phyloP scores from a whole-genome alignment of 2,888 invertebrate genomes.

The Brenthis daphne region DNA sequence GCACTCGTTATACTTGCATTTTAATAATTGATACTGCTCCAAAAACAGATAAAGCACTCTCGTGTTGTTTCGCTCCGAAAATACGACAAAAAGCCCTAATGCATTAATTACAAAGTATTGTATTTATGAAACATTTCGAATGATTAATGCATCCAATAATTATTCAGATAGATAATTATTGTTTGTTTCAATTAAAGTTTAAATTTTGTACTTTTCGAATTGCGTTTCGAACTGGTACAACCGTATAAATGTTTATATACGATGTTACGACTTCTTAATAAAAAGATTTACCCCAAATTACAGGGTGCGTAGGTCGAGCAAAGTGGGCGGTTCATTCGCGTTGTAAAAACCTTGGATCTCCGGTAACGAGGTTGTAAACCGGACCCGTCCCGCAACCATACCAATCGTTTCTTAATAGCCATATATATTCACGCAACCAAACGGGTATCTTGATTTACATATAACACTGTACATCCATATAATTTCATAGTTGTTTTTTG shows the following conservation, averaged over 20 bases:
- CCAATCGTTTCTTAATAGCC: slow-evolving; percentile 51
- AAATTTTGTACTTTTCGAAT: slow-evolving; percentile 11
- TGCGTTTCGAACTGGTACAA: slow-evolving; percentile 5
- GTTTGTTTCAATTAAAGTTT: slow-evolving; percentile 31
- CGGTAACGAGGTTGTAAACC: slow-evolving; percentile 73
- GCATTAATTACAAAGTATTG: slow-evolving; percentile 38
- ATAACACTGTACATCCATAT: slow-evolving; percentile 10
- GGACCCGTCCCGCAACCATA: slow-evolving; percentile 57
- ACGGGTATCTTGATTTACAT: slow-evolving; percentile 29
- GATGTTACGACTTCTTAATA: slow-evolving; percentile 47
- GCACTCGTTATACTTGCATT: slow-evolving; percentile 72
- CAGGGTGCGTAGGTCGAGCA: slow-evolving; percentile 60
- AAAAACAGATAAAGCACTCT: slow-evolving; percentile 68
- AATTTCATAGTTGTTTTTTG: too few species aligned
- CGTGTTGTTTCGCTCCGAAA: slow-evolving; percentile 60
- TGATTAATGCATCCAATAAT: slow-evolving; percentile 39
- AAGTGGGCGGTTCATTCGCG: slow-evolving; percentile 67
- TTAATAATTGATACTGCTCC: slow-evolving; percentile 73
- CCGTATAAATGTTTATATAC: slow-evolving; percentile 26
- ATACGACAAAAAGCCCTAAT: slow-evolving; percentile 36
- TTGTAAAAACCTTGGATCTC: slow-evolving; percentile 71
- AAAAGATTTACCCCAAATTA: slow-evolving; percentile 76
- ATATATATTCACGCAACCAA: slow-evolving; percentile 24
- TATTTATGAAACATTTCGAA: slow-evolving; percentile 38
- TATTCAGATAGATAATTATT: slow-evolving; percentile 39